A percentile compares a stretch with the other conserved stretches of the same genome.
Conservation (phyloP, 2,888 invertebrate species). For the Congeria kusceri region DNA sequence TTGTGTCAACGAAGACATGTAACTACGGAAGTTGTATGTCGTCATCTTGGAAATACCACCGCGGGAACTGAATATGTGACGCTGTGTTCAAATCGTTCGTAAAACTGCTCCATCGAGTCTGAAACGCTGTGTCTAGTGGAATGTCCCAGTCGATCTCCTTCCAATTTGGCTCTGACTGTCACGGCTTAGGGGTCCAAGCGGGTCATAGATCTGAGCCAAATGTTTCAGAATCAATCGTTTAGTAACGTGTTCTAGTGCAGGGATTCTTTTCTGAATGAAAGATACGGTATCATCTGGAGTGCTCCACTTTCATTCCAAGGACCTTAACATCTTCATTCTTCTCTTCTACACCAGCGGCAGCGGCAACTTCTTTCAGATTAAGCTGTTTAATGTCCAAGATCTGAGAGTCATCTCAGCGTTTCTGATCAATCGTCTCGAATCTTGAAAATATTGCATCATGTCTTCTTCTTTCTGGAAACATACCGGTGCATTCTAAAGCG, state of each 20-base stretch:
- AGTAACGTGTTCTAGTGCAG: too few relatives aligned
- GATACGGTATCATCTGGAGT: too few relatives aligned
- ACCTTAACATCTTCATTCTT: too few relatives aligned
- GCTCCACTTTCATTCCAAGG: background rate
- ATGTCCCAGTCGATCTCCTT: conserved; percentile 2
- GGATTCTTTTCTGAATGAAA: too few relatives aligned
- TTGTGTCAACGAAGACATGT: conserved; percentile 14
- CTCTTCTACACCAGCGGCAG: too few relatives aligned
- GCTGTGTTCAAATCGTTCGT: background rate
- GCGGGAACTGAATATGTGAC: background rate
- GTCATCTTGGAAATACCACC: background rate
- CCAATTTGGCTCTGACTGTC: background rate
- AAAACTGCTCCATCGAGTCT: background rate
- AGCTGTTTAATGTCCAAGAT: too few relatives aligned
- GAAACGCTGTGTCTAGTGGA: background rate
- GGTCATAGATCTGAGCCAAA: background rate
- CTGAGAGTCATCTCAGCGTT: too few relatives aligned
- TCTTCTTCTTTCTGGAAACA: conserved; percentile 5
- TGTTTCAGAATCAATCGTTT: conserved; percentile 1
- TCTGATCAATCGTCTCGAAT: too few relatives aligned
- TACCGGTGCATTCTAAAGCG: conserved; percentile 45
- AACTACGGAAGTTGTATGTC: too few relatives aligned
- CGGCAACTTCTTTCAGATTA: too few relatives aligned
- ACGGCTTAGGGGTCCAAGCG: background rate
- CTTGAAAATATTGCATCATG: too few relatives aligned